Evolutionary conservation across 64 coral and sea anemone species (phyloP).

Genomic region (Pocillopora damicornis): DNA sequence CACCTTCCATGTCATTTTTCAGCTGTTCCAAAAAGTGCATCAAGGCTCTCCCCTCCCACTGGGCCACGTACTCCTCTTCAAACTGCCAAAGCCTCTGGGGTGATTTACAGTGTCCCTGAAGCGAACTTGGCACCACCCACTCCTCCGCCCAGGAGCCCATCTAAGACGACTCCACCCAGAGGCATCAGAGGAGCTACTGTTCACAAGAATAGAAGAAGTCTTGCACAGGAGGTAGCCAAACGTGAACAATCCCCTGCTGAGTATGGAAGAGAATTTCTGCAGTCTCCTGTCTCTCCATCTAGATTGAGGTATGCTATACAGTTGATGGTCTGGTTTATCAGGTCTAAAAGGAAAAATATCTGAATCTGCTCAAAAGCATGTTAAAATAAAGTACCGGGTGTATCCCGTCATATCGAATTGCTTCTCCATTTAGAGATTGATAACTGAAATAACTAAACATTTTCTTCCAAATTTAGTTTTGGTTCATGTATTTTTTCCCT

Average conservation of each 20-base stretch:
- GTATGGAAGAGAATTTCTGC: neutral
- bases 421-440: too few relatives aligned
- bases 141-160: neutral
- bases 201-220: neutral
- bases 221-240: neutral
- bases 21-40: constrained; percentile 37
- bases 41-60: constrained; percentile 11
- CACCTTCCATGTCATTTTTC: neutral
- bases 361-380: too few relatives aligned
- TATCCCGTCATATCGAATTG: too few relatives aligned
- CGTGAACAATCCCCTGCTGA: constrained; percentile 18
- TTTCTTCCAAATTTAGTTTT: too few relatives aligned
- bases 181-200: constrained; percentile 34
- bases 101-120: constrained; percentile 39
- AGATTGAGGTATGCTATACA: neutral
- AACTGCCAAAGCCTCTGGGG: constrained; percentile 52
- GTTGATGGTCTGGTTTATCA: neutral
- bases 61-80: constrained; percentile 40
- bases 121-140: neutral
- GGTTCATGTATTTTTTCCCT: too few relatives aligned
- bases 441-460: too few relatives aligned
- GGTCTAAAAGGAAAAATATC: neutral
- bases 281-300: constrained; percentile 6
- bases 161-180: constrained; percentile 11
- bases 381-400: too few relatives aligned